Conservation (phyloP, 2,888 invertebrate genomes). For the Incurvaria masculella region DNA sequence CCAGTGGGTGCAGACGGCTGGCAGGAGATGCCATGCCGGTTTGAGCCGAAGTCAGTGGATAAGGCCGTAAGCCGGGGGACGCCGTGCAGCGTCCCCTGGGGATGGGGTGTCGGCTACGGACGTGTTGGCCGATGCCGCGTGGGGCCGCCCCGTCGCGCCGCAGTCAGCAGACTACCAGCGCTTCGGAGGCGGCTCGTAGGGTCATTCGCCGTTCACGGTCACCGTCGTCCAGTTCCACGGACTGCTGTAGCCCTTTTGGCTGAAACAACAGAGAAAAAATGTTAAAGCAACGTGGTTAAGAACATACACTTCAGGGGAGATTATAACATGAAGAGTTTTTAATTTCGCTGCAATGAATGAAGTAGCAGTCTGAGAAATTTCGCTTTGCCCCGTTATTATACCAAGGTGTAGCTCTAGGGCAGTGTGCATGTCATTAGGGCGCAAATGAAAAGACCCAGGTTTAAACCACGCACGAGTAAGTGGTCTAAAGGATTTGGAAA, state of each 20-base stretch:
- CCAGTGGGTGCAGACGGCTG: slow-evolving; percentile 23
- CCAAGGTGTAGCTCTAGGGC: too few relatives aligned
- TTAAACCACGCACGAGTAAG: too few relatives aligned
- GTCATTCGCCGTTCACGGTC: slow-evolving; percentile 64
- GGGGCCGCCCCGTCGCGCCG: slow-evolving; percentile 25
- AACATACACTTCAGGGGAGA: too few relatives aligned
- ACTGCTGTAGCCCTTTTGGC: slow-evolving; percentile 60
- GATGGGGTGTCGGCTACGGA: slow-evolving; percentile 12
- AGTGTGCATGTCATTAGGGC: too few relatives aligned
- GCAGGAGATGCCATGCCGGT: slow-evolving; percentile 34
- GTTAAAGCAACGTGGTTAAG: too few relatives aligned
- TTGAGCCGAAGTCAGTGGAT: slow-evolving; percentile 24
- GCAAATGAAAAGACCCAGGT: too few relatives aligned
- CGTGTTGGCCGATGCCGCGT: slow-evolving; percentile 2
- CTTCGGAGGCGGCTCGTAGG: slow-evolving; percentile 51
- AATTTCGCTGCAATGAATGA: too few relatives aligned
- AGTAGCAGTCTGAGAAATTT: too few relatives aligned
- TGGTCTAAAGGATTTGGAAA: too few relatives aligned
- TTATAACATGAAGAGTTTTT: too few relatives aligned
- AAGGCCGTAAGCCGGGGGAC: slow-evolving; percentile 29
- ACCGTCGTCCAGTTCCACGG: slow-evolving; percentile 65
- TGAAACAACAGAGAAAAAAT: slow-evolving; percentile 30
- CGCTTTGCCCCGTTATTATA: too few relatives aligned
- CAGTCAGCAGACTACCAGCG: slow-evolving; percentile 32
- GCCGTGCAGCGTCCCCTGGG: slow-evolving; percentile 20